Base-by-base conservation (phyloP, 2,113 vertebrate species). In the Aix galericulata region DNA sequence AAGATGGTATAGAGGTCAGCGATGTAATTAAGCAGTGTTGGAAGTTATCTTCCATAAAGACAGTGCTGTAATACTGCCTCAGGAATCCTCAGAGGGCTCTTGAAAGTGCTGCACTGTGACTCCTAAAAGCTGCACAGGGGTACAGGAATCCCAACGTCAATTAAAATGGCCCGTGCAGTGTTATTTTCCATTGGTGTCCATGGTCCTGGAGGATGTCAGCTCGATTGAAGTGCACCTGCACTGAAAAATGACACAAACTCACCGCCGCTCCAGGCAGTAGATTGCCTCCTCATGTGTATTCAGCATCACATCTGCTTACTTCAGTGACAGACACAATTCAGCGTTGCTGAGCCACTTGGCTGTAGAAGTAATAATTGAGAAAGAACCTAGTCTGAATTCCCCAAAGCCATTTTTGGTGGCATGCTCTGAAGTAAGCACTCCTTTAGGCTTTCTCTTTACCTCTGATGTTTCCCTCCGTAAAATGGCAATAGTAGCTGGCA, bases 21-120 rank as follows among this genome's bases (percentile, higher is more conserved):
- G 73, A 88, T 81, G 92, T 94, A 93, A 96, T 91, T 96, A 95
- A 93, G 72, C 90, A 75, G 68, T 17, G 42, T 72, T 88, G 86
- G 82, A 74, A 96, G 58, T 93, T 92, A 83, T 88, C 82, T 67
- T 82, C 86, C 34, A 9, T 86, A 69, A 92, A 85, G 0, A 3
- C 58, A 48, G 48, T 16, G 63, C 85, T 85, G 40, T 46, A 94
- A 71, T 76, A 79, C 71, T 4, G 4, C 32, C 75, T 87, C 50
- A 72, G 75, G 67, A 94, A 58, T 95, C 89, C 83, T 94, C 74
- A 40, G 58, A 91, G 36, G 32, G 44, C 79, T 91, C 82, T 91
- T 92, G 59, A 66, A 91, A 94, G 84, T 36, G 71, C 38, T 87
- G 91, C 87, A 60, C 74, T 79, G 16, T 69, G 71, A 69, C 67